Conservation (phyloP, 2,888 invertebrate genomes). For the Melanophora roralis region DNA sequence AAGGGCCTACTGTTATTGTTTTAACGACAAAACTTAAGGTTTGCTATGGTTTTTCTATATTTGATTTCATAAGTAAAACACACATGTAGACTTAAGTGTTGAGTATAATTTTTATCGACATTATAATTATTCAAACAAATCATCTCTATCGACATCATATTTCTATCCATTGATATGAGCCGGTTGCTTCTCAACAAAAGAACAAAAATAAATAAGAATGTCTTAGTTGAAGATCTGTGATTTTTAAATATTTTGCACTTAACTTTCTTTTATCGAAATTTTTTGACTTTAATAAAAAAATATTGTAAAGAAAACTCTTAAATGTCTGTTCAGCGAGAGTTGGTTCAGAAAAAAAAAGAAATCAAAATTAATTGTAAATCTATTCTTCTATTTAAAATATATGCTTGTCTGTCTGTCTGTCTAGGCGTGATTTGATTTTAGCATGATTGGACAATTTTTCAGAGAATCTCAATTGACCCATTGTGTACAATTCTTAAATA, state of each 20-base stretch:
- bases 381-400: constrained; percentile 16
- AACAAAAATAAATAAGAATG: constrained; percentile 36
- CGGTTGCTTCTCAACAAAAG: constrained; percentile 30
- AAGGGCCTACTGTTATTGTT: too few species aligned
- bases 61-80: constrained; percentile 5
- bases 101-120: constrained; percentile 46
- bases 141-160: constrained; percentile 54
- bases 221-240: background rate
- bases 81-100: background rate
- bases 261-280: constrained; percentile 24
- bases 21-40: background rate
- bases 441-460: constrained; percentile 53
- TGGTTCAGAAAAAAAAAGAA: constrained; percentile 25
- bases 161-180: constrained; percentile 40
- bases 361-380: constrained; percentile 3
- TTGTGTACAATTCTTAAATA: constrained; percentile 33
- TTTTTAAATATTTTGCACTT: constrained; percentile 53
- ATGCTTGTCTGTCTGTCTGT: background rate
- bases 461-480: constrained; percentile 5
- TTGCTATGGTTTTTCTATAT: background rate
- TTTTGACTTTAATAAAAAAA: constrained; percentile 11
- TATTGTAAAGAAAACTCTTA: constrained; percentile 43
- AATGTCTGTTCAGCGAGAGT: constrained; percentile 45
- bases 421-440: constrained; percentile 6
- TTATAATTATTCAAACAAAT: constrained; percentile 51